Percentiles rank a stretch among this genome's conserved stretches.
Conservation (phyloP, 2,113 vertebrate genomes). For the Pachyramphus minor region DNA sequence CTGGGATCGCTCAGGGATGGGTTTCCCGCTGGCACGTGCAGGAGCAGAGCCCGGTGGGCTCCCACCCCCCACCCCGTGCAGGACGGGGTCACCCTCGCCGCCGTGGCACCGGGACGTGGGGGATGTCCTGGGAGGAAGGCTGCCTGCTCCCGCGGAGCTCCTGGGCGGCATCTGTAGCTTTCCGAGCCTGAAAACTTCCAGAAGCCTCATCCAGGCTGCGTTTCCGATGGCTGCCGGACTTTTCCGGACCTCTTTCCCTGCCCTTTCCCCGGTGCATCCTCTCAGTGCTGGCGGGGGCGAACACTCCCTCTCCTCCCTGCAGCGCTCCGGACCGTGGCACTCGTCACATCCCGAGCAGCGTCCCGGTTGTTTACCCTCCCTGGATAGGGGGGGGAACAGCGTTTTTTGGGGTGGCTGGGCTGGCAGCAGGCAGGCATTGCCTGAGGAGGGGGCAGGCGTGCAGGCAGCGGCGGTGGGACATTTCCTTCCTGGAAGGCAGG, state of each 20-base stretch:
- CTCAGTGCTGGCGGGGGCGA: fast-evolving
- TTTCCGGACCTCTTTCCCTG: constrained; percentile 17
- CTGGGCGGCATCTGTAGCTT: neutral
- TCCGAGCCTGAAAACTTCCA: neutral
- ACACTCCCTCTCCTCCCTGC: neutral
- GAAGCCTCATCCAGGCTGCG: neutral
- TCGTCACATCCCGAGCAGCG: neutral
- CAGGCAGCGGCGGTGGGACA: neutral
- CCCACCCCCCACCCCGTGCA: fast-evolving
- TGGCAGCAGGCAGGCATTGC: neutral
- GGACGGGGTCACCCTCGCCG: neutral
- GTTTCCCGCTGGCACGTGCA: neutral
- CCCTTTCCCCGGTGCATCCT: neutral
- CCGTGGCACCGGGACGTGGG: fast-evolving
- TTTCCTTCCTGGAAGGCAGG: constrained; percentile 66
- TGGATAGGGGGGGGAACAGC: neutral
- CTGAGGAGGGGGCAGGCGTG: neutral
- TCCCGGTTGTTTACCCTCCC: neutral
- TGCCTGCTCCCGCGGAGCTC: neutral
- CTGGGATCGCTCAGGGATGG: neutral
- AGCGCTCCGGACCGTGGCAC: neutral
- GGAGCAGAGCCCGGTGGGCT: neutral
- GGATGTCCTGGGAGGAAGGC: neutral
- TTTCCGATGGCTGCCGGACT: constrained; percentile 33
- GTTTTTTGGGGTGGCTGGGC: neutral